These are phyloP conservation scores for Gortyna flavago DNA, from an alignment of 2,888 invertebrate species.

Conservation along the genomic window DNA sequence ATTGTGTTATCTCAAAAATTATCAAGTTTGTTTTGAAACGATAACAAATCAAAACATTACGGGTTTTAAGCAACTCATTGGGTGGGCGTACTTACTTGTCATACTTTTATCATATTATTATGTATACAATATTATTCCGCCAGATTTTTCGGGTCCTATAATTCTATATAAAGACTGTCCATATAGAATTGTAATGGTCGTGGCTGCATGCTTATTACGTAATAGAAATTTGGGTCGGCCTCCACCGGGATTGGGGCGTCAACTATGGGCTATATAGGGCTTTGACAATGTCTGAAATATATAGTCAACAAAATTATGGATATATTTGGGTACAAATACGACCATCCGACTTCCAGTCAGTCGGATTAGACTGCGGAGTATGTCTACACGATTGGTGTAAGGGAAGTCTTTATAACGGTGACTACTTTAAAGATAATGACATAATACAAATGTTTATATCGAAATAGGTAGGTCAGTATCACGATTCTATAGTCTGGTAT, in stretches of 20 bases:
- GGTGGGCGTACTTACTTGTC: conserved; percentile 14
- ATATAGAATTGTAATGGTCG: conserved; percentile 28
- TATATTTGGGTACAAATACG: conserved; percentile 13
- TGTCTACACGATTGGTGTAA: background rate
- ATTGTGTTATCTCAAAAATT: conserved; percentile 44
- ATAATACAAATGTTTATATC: background rate
- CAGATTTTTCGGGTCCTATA: conserved; percentile 33
- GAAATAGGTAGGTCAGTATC: conserved; percentile 33
- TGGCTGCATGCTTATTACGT: conserved; percentile 46
- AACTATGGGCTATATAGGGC: conserved; percentile 27
- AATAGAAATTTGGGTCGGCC: conserved; percentile 56
- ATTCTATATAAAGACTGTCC: conserved; percentile 22
- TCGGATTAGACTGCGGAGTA: background rate
- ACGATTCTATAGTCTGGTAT: conserved; percentile 12
- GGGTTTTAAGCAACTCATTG: conserved; percentile 15
- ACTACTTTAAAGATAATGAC: conserved; percentile 20
- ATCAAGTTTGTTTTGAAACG: conserved; percentile 43
- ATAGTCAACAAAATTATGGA: conserved; percentile 19
- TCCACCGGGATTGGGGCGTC: conserved; percentile 43
- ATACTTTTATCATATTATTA: conserved; percentile 26
- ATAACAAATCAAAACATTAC: conserved; percentile 50
- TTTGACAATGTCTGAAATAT: conserved; percentile 37
- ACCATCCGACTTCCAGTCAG: background rate
- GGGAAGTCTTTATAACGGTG: conserved; percentile 18
- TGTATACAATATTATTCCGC: conserved; percentile 23